phyloP scores from a whole-genome alignment of 2,888 invertebrate species.

The Polylopha cassiicola region DNA sequence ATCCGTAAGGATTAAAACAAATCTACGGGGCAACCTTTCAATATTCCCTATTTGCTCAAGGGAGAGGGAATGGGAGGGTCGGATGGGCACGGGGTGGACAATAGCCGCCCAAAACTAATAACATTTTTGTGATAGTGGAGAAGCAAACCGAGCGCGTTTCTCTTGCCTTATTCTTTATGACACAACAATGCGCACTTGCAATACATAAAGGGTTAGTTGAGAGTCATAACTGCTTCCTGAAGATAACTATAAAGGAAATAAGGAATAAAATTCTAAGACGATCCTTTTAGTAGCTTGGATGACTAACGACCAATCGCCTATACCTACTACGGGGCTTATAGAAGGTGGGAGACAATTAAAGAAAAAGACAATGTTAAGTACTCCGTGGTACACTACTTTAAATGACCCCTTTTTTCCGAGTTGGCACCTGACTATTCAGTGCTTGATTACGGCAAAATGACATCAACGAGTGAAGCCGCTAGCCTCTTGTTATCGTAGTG shows the following conservation, averaged over 20 bases:
- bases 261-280: conserved; percentile 25
- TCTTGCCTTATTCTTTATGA: conserved; percentile 59
- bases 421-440: conserved; percentile 37
- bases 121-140: conserved; percentile 72
- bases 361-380: neutral
- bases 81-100: conserved; percentile 57
- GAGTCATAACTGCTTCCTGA: conserved; percentile 41
- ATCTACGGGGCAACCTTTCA: conserved; percentile 37
- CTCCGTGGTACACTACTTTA: too few species aligned
- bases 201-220: conserved; percentile 57
- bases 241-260: conserved; percentile 35
- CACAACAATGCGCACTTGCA: conserved; percentile 64
- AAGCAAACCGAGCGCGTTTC: conserved; percentile 56
- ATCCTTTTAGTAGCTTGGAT: too few species aligned
- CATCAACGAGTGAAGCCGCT: conserved; percentile 62
- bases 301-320: too few species aligned
- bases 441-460: conserved; percentile 54
- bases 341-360: neutral
- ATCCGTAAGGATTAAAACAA: conserved; percentile 27
- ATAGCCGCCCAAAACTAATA: conserved; percentile 74
- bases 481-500: conserved; percentile 62
- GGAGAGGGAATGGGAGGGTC: conserved; percentile 50
- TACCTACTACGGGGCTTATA: neutral
- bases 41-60: conserved; percentile 43
- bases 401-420: conserved; percentile 34